These are phyloP conservation scores for Psilanteris sp. DNA, from an alignment of 1,140 invertebrate genomes.

Conservation along the genomic window DNA sequence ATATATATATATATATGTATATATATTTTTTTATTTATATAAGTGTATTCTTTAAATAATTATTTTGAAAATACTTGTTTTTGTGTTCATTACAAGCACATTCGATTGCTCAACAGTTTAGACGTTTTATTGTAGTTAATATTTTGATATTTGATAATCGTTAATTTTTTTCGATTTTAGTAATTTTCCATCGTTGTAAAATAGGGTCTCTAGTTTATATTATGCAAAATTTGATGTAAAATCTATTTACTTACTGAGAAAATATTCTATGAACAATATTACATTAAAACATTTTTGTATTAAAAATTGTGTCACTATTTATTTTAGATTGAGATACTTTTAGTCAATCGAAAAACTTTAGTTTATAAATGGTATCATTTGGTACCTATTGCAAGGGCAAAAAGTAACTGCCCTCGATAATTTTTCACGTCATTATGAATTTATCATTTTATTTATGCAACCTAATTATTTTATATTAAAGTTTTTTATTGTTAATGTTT, in stretches of 20 bases:
- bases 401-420: not conserved
- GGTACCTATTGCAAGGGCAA: too few species aligned
- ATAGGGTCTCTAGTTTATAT: slow-evolving; percentile 8
- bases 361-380: too few species aligned
- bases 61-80: too few species aligned
- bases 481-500: slow-evolving; percentile 15
- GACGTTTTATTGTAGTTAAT: too few species aligned
- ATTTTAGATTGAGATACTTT: too few species aligned
- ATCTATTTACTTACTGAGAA: too few species aligned
- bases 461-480: slow-evolving; percentile 4
- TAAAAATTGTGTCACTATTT: not conserved
- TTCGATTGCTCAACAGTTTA: slow-evolving; percentile 45
- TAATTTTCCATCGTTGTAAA: slow-evolving; percentile 12
- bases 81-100: too few species aligned
- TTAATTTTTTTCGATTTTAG: slow-evolving; percentile 7
- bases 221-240: too few species aligned
- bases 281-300: slow-evolving; percentile 41
- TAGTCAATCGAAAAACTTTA: too few species aligned
- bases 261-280: slow-evolving; percentile 17
- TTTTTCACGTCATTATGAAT: slow-evolving; percentile 1
- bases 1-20: slow-evolving; percentile 26
- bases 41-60: not conserved
- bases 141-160: too few species aligned
- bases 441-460: slow-evolving; percentile 5
- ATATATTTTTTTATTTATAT: slow-evolving; percentile 18